A percentile compares a stretch with the other conserved stretches of the same genome.
phyloP scores from a whole-genome alignment of 2,888 invertebrate genomes.

The Pandemis cinnamomeana region DNA sequence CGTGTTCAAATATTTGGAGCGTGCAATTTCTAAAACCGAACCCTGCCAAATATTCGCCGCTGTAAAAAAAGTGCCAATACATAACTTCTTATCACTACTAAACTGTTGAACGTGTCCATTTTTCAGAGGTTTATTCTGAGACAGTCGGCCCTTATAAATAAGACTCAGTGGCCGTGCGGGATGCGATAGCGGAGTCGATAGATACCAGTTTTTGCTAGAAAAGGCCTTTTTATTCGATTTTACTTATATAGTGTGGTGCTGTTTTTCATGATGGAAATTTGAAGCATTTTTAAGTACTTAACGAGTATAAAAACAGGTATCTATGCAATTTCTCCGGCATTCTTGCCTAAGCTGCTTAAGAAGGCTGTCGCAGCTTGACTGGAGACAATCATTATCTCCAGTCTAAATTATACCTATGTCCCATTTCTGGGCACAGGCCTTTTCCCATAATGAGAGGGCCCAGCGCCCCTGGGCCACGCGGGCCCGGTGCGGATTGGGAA shows the following conservation, averaged over 20 bases:
- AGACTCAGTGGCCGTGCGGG: conserved; percentile 9
- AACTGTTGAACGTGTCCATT: conserved; percentile 14
- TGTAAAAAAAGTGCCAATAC: conserved; percentile 1
- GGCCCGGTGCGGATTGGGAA: no score
- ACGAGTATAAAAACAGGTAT: no score
- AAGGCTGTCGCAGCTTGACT: no score
- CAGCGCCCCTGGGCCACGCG: no score
- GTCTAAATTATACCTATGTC: no score
- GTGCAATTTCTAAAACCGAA: not conserved
- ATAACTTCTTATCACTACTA: conserved; percentile 9
- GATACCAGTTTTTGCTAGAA: conserved; percentile 1
- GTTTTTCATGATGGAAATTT: not conserved
- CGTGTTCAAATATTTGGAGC: no score
- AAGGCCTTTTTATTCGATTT: not conserved
- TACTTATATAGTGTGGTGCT: not conserved
- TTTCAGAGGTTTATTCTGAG: conserved; percentile 12
- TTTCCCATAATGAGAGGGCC: no score
- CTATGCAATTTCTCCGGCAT: no score
- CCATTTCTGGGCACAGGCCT: no score
- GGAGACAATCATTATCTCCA: no score
- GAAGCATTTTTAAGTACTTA: no score
- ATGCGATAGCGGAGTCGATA: conserved; percentile 2
- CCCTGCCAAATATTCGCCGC: not conserved
- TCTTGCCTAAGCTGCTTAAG: no score
- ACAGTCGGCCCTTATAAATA: conserved; percentile 13